phyloP scores from a whole-genome alignment of 2,888 invertebrate species.

The Chouioia cunea region DNA sequence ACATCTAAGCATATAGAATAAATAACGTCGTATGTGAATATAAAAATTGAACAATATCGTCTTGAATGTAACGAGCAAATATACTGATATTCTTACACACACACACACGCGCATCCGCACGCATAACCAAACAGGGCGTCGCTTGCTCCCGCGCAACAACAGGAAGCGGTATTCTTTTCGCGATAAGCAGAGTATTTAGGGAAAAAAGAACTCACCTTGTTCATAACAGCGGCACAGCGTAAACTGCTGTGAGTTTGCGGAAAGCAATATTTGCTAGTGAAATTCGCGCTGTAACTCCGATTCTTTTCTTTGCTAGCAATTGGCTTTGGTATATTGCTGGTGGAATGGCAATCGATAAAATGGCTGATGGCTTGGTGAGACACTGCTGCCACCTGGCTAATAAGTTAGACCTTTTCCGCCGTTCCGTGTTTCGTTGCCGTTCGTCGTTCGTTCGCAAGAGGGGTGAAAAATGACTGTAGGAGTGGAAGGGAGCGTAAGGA shows the following conservation, averaged over 20 bases:
- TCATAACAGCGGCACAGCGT: conserved; percentile 17
- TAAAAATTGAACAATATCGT: too few relatives aligned
- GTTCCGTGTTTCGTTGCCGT: too few relatives aligned
- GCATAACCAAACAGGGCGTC: too few relatives aligned
- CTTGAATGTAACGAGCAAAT: too few relatives aligned
- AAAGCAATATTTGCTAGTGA: neutral
- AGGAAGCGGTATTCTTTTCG: neutral
- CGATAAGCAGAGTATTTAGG: neutral
- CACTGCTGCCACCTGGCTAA: neutral
- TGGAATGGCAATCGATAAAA: conserved; percentile 34
- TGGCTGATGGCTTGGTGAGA: conserved; percentile 26
- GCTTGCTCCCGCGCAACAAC: too few relatives aligned
- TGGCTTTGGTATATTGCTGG: too few relatives aligned
- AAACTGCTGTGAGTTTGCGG: neutral
- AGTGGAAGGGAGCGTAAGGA: neutral
- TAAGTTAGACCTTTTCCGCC: conserved; percentile 3
- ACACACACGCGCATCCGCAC: too few relatives aligned
- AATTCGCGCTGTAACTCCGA: neutral
- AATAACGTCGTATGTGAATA: too few relatives aligned
- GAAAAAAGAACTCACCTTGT: conserved; percentile 19
- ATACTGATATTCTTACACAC: too few relatives aligned
- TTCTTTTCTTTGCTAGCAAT: neutral
- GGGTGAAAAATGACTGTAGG: neutral
- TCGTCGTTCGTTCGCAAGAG: neutral
- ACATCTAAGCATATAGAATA: conserved; percentile 71